These are phyloP conservation scores for Apodemia duryi DNA, from an alignment of 2,888 invertebrate species.

Conservation along the genomic window DNA sequence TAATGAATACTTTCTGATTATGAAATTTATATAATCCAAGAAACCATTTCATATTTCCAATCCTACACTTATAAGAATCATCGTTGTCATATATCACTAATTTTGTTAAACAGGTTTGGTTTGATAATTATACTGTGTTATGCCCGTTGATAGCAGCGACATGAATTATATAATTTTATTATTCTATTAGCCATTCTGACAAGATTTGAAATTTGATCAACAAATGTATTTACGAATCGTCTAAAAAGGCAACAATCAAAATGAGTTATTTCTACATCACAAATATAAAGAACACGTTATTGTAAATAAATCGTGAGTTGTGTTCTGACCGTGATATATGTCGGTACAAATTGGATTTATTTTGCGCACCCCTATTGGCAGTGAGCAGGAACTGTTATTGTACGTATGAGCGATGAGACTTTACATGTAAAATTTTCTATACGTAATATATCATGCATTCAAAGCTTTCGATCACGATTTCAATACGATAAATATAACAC, in stretches of 20 bases:
- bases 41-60: too few relatives aligned
- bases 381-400: slow-evolving; percentile 67
- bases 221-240: not conserved
- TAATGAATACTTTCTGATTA: too few relatives aligned
- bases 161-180: too few relatives aligned
- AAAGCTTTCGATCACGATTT: slow-evolving; percentile 47
- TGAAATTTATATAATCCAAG: too few relatives aligned
- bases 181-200: not conserved
- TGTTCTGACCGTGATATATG: slow-evolving; percentile 70
- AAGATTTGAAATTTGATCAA: not conserved
- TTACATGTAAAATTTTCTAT: slow-evolving; percentile 67
- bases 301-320: slow-evolving; percentile 66
- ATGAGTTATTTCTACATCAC: not conserved
- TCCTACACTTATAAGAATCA: too few relatives aligned
- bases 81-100: too few relatives aligned
- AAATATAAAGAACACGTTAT: slow-evolving; percentile 41
- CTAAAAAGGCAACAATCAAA: slow-evolving; percentile 5
- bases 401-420: slow-evolving; percentile 70
- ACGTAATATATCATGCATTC: slow-evolving; percentile 55
- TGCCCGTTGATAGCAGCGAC: too few relatives aligned
- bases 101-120: too few relatives aligned
- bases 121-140: too few relatives aligned
- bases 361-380: slow-evolving; percentile 60
- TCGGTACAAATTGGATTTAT: slow-evolving; percentile 75
- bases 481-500: slow-evolving; percentile 46